Percentiles rank a stretch among this genome's conserved stretches.
Conservation (phyloP, 2,113 vertebrate genomes). For the Calcarius ornatus region DNA sequence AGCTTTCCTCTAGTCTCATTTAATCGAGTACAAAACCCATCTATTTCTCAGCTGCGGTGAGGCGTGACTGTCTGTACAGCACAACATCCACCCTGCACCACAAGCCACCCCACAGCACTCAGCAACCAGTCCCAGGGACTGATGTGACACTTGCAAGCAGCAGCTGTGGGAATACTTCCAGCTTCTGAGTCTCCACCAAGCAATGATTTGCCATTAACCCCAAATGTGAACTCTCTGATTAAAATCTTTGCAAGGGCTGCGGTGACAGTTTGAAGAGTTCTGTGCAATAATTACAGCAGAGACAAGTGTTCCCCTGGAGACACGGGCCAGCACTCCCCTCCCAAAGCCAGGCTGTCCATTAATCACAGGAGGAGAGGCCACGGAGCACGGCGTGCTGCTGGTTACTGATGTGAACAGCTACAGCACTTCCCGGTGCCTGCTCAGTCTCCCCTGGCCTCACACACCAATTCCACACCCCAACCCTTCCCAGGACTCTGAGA, state of each 20-base stretch:
- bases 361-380: constrained; percentile 19
- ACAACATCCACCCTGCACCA: not conserved
- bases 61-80: not conserved
- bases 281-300: constrained; percentile 54
- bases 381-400: not conserved
- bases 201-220: constrained; percentile 67
- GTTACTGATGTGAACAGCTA: not conserved
- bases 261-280: constrained; percentile 51
- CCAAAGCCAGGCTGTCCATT: constrained; percentile 31
- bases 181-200: not conserved
- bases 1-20: not conserved
- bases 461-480: not conserved
- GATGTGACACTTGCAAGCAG: constrained; percentile 18
- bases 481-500: accelerated
- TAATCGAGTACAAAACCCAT: not conserved
- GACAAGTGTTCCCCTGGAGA: constrained; percentile 43
- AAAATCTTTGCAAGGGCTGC: constrained; percentile 41
- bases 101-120: not conserved
- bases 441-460: not conserved
- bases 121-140: not conserved
- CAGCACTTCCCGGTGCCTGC: not conserved
- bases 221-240: constrained; percentile 44
- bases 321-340: not conserved
- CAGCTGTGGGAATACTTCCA: constrained; percentile 46
- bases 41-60: not conserved